These are phyloP conservation scores for Clistopyga incitator DNA, from an alignment of 2,888 invertebrate species.

Conservation along the genomic window DNA sequence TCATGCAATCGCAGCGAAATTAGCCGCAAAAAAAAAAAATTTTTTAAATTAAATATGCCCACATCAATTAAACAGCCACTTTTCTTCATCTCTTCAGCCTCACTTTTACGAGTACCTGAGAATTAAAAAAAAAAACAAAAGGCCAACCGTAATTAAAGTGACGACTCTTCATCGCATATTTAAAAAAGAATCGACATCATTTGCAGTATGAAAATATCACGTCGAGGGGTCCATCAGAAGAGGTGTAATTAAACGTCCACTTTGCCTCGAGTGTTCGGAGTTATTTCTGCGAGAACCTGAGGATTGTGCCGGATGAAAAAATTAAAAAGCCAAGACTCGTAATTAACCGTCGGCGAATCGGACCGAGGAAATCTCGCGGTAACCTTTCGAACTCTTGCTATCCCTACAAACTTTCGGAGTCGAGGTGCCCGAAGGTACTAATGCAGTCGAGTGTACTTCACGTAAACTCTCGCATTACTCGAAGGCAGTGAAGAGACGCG, in stretches of 20 bases:
- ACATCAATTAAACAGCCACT: not conserved
- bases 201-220: slow-evolving; percentile 36
- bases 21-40: not conserved
- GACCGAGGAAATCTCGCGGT: slow-evolving; percentile 60
- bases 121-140: not conserved
- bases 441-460: slow-evolving; percentile 39
- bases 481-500: slow-evolving; percentile 34
- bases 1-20: not conserved
- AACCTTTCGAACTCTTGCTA: slow-evolving; percentile 65
- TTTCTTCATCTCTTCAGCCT: not conserved
- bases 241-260: slow-evolving; percentile 64
- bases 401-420: slow-evolving; percentile 26
- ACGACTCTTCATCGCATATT: slow-evolving; percentile 6
- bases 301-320: slow-evolving; percentile 30
- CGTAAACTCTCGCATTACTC: slow-evolving; percentile 40
- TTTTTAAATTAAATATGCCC: not conserved
- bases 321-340: slow-evolving; percentile 41
- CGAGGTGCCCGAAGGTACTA: slow-evolving; percentile 26
- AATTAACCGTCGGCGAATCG: slow-evolving; percentile 68
- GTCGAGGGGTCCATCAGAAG: slow-evolving; percentile 46
- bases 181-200: slow-evolving; percentile 20
- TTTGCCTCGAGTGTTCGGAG: slow-evolving; percentile 32
- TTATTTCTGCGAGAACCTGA: slow-evolving; percentile 24
- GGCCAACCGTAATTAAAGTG: slow-evolving; percentile 6
- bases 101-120: not conserved